Evolutionary conservation across 1,140 invertebrate species (phyloP).

Genomic region (Drosophila truncata): DNA sequence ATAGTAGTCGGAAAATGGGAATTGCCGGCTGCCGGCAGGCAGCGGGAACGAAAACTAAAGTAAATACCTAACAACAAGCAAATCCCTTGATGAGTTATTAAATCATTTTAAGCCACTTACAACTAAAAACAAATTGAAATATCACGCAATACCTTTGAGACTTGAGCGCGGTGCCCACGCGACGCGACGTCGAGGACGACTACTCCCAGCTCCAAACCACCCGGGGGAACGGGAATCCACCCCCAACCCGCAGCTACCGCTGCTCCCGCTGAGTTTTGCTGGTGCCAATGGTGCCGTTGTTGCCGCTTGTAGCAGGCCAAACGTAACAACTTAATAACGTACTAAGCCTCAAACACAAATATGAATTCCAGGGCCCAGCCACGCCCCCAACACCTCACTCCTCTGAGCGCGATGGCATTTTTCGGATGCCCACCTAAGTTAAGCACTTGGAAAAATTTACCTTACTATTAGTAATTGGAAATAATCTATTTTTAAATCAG

Average conservation of each 20-base stretch:
- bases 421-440: conserved; percentile 58
- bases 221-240: background rate
- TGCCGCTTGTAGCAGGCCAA: conserved; percentile 73
- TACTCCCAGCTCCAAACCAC: background rate
- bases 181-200: conserved; percentile 36
- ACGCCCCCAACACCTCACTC: conserved; percentile 20
- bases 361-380: conserved; percentile 71
- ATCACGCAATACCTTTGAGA: conserved; percentile 82
- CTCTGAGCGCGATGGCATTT: conserved; percentile 50
- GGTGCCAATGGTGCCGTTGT: conserved; percentile 44
- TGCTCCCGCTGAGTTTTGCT: conserved; percentile 21
- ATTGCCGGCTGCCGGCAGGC: conserved; percentile 16
- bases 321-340: conserved; percentile 84
- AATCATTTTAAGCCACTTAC: conserved; percentile 84
- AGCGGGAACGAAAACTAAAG: conserved; percentile 63
- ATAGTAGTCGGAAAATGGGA: conserved; percentile 35
- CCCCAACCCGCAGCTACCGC: background rate
- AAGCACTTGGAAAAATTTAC: background rate
- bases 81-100: conserved; percentile 84
- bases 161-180: conserved; percentile 60
- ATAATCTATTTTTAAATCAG: background rate
- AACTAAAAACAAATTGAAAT: conserved; percentile 84
- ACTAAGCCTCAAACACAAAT: conserved; percentile 82
- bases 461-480: background rate
- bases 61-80: conserved; percentile 80